Evolutionary conservation across 1,140 invertebrate genomes (phyloP).

Genomic region (Nylanderia fulva): DNA sequence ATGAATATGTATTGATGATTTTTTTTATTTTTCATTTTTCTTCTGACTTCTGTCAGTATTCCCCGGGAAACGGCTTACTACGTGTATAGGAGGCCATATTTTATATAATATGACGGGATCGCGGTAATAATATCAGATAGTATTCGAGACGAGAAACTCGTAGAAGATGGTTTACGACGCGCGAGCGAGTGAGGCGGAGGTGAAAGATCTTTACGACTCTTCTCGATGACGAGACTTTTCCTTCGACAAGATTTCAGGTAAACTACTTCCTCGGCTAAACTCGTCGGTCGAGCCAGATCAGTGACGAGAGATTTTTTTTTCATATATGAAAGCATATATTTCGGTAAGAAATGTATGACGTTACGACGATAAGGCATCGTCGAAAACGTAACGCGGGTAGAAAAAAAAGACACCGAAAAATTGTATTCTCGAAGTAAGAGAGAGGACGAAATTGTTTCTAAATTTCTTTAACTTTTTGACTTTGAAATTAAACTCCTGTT

Average conservation of each 20-base stretch:
- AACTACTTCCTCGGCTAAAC: conserved; percentile 33
- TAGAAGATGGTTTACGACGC: conserved; percentile 77
- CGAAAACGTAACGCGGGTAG: not conserved
- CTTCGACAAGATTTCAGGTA: too few relatives aligned
- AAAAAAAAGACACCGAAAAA: not conserved
- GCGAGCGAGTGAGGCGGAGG: conserved; percentile 69
- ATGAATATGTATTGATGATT: not conserved
- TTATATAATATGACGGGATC: conserved; percentile 66
- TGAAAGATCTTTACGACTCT: conserved; percentile 77
- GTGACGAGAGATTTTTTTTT: conserved; percentile 28
- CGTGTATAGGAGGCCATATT: conserved; percentile 65
- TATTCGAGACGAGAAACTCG: conserved; percentile 65
- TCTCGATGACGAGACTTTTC: conserved; percentile 52
- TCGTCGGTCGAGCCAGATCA: not conserved
- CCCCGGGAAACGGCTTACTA: not conserved
- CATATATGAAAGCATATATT: conserved; percentile 65
- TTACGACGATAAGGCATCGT: conserved; percentile 16
- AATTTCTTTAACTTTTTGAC: too few relatives aligned
- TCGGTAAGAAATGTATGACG: conserved; percentile 24
- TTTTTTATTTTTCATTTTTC: conserved; percentile 6
- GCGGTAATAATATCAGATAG: conserved; percentile 76
- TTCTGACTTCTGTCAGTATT: not conserved
- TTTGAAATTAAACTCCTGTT: too few relatives aligned
- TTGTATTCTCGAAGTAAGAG: too few relatives aligned
- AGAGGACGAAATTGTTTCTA: too few relatives aligned